Percentiles rank a stretch among this genome's conserved stretches.
phyloP scores from a whole-genome alignment of 1,140 invertebrate species.

The Brachionus paranguensis region DNA sequence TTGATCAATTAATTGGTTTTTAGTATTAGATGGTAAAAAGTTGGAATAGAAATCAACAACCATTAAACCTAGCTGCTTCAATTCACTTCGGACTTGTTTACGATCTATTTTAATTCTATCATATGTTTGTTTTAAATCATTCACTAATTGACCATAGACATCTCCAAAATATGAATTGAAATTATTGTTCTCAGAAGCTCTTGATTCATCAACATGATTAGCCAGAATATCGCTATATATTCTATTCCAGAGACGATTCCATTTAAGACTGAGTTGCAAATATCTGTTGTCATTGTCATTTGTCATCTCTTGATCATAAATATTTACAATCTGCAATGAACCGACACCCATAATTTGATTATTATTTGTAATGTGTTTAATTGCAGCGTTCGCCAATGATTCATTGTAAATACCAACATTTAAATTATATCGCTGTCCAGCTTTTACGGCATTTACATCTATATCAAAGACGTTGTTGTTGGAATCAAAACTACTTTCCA shows the following conservation, averaged over 20 bases:
- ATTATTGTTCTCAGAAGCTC: background rate
- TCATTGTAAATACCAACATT: slow-evolving; percentile 17
- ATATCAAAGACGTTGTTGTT: slow-evolving; percentile 11
- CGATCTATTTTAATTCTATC: background rate
- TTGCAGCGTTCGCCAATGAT: background rate
- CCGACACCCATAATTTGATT: background rate
- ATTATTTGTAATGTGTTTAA: background rate
- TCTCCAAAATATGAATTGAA: slow-evolving; percentile 38
- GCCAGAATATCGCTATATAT: background rate
- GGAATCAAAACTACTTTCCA: slow-evolving; percentile 10
- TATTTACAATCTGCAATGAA: background rate
- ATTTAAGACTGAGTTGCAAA: background rate
- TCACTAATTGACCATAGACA: background rate
- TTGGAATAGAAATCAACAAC: background rate
- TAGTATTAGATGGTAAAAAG: background rate
- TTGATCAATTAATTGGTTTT: background rate
- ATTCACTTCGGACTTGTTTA: background rate
- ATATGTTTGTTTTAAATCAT: background rate
- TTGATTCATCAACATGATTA: background rate
- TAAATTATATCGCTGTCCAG: background rate
- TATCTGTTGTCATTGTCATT: background rate
- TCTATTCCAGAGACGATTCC: slow-evolving; percentile 23
- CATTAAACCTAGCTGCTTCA: background rate
- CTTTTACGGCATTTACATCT: background rate
- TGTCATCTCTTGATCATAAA: background rate